These are phyloP conservation scores for Rhagium mordax DNA, from an alignment of 2,888 invertebrate genomes.

Conservation along the genomic window DNA sequence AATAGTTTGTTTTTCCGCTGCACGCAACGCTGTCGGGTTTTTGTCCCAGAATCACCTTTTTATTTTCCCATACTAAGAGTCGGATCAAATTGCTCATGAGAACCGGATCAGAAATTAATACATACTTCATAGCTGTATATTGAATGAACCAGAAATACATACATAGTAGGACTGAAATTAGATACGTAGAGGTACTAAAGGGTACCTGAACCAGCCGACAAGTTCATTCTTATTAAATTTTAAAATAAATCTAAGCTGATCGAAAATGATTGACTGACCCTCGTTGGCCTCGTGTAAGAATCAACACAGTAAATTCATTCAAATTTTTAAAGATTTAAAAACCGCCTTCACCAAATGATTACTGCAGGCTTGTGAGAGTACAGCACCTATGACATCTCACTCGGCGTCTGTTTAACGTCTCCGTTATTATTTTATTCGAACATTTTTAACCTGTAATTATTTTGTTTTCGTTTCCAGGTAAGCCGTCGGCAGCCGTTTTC, in stretches of 20 bases:
- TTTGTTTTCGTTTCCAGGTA: conserved; percentile 43
- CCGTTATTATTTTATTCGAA: conserved; percentile 30
- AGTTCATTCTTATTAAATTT: too few relatives aligned
- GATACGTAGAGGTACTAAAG: too few relatives aligned
- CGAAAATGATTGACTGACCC: too few relatives aligned
- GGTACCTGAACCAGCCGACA: too few relatives aligned
- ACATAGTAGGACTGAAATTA: neutral
- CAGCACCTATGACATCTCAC: too few relatives aligned
- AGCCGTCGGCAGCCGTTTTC: conserved; percentile 32
- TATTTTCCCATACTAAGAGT: neutral
- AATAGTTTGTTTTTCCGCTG: neutral
- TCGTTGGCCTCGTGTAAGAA: too few relatives aligned
- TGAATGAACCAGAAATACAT: neutral
- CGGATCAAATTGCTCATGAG: neutral
- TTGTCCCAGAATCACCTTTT: neutral
- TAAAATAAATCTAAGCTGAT: too few relatives aligned
- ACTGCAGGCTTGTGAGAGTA: too few relatives aligned
- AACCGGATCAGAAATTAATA: conserved; percentile 3
- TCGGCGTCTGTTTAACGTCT: conserved; percentile 16
- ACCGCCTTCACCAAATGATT: too few relatives aligned
- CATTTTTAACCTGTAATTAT: conserved; percentile 36
- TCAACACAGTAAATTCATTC: too few relatives aligned
- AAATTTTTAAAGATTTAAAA: too few relatives aligned
- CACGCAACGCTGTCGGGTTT: neutral
- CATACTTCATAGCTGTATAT: neutral